Conservation (phyloP, 2,113 vertebrate genomes). For the Campylomormyrus numenius region DNA sequence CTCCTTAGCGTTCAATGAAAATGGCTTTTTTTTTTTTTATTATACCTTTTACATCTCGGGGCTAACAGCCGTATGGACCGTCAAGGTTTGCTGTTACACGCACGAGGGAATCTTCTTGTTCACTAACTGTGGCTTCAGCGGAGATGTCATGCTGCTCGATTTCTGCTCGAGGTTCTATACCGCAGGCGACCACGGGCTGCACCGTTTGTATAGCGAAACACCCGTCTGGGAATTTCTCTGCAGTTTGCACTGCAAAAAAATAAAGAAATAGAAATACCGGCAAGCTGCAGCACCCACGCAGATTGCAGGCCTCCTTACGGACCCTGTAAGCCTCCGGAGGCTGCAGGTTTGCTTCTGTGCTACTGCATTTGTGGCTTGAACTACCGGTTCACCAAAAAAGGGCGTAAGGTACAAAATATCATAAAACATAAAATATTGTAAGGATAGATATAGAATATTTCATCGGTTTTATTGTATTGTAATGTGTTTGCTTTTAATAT, state of each 20-base stretch:
- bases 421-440: neutral
- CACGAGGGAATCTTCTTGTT: neutral
- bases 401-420: neutral
- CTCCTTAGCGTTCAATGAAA: neutral
- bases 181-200: neutral
- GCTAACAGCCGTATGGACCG: neutral
- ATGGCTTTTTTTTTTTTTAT: neutral
- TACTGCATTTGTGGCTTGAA: neutral
- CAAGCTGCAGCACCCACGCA: neutral
- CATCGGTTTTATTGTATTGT: neutral
- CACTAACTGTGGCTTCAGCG: neutral
- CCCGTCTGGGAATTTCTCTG: neutral
- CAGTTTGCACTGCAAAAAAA: slow-evolving; percentile 8
- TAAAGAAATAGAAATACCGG: neutral
- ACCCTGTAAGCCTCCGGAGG: neutral
- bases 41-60: neutral
- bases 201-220: neutral
- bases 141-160: neutral
- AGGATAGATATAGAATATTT: neutral
- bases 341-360: neutral
- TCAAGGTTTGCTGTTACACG: neutral
- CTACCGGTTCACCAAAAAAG: neutral
- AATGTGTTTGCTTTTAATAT: neutral
- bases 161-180: neutral
- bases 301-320: neutral